Conservation (phyloP, 2,888 invertebrate species). For the Dyspetes luteomarginatus region DNA sequence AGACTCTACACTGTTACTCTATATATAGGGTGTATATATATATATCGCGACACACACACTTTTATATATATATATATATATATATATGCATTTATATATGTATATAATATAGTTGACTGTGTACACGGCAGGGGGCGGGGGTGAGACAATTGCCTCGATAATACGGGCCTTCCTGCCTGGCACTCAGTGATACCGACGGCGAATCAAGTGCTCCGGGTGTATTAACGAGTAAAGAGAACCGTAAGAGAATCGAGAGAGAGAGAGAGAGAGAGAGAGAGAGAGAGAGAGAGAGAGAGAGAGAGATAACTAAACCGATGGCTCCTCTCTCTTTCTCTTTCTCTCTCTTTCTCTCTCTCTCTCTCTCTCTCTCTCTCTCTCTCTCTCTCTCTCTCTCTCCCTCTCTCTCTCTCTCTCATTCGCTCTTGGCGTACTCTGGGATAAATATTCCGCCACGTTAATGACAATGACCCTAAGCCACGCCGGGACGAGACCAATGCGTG, state of each 20-base stretch:
- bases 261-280: conserved; percentile 69
- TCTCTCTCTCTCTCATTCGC: conserved; percentile 72
- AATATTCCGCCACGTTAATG: conserved; percentile 65
- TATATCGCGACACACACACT: neutral
- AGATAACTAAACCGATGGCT: too few relatives aligned
- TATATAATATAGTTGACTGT: conserved; percentile 23
- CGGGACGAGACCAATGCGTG: neutral
- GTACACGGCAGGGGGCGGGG: conserved; percentile 72
- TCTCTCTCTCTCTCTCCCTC: too few relatives aligned
- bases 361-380: too few relatives aligned
- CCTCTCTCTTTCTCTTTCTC: too few relatives aligned
- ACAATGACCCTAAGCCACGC: conserved; percentile 73
- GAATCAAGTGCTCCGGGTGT: conserved; percentile 79
- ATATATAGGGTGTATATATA: conserved; percentile 4
- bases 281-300: conserved; percentile 75
- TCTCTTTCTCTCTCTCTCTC: too few relatives aligned
- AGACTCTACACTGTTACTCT: conserved; percentile 27
- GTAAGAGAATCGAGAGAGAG: conserved; percentile 55
- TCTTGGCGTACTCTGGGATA: conserved; percentile 65
- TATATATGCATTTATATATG: conserved; percentile 11
- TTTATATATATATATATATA: neutral
- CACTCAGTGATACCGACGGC: conserved; percentile 82
- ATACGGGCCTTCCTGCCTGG: conserved; percentile 83
- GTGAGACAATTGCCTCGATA: conserved; percentile 83
- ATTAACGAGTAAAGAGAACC: conserved; percentile 68